Conservation (phyloP, 2,888 invertebrate species). For the Choreutis nemorana region DNA sequence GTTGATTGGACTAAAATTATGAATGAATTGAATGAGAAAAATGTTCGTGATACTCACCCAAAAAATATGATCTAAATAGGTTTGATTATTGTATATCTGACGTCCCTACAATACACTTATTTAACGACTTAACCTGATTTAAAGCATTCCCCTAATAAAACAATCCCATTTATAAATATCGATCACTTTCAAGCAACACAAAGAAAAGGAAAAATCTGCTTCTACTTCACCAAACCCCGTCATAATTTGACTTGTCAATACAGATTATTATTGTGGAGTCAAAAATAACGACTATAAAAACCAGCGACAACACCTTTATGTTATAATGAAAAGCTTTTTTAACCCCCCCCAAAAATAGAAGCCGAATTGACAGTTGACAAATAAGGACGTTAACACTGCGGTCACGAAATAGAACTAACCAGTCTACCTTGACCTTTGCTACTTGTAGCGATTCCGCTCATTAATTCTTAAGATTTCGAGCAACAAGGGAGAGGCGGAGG, state of each 20-base stretch:
- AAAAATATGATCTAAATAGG: no score
- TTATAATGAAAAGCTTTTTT: constrained; percentile 52
- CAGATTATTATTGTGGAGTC: constrained; percentile 46
- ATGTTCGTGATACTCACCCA: no score
- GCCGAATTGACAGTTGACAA: constrained; percentile 65
- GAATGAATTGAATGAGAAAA: no score
- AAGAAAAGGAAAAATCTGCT: constrained; percentile 3
- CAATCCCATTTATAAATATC: not conserved
- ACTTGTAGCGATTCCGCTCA: constrained; percentile 9
- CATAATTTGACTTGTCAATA: no score
- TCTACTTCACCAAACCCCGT: constrained; percentile 13
- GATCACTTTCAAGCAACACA: not conserved
- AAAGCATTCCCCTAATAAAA: no score
- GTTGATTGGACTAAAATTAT: no score
- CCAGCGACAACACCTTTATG: constrained; percentile 36
- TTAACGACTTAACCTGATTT: no score
- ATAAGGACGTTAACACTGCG: constrained; percentile 57
- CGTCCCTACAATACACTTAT: no score
- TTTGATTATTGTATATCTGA: no score
- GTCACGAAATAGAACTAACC: constrained; percentile 33
- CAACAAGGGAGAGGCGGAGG: constrained; percentile 18
- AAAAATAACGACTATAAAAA: constrained; percentile 59
- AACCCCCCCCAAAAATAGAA: constrained; percentile 57
- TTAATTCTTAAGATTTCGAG: constrained; percentile 7
- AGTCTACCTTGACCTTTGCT: constrained; percentile 20